phyloP scores from a whole-genome alignment of 2,797 vertebrate genomes.

The Molossus alvarezi region DNA sequence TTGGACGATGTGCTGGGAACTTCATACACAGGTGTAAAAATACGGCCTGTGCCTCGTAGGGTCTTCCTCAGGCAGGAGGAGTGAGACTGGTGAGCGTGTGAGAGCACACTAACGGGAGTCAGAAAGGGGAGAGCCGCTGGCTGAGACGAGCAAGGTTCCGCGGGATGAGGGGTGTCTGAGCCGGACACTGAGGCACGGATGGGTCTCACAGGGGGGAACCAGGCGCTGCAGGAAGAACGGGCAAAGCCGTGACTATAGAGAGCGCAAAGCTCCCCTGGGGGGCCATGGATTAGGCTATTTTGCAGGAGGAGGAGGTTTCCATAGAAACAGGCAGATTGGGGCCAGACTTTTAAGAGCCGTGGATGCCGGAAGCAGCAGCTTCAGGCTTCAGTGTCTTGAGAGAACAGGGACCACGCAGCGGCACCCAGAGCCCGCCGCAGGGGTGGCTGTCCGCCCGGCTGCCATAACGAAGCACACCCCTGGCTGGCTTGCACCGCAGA shows the following conservation, averaged over 20 bases:
- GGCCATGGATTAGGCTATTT: background rate
- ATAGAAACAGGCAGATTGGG: background rate
- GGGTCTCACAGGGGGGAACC: too few species aligned
- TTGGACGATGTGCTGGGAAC: background rate
- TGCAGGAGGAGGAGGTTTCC: background rate
- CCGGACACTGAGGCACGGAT: background rate
- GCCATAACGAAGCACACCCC: background rate
- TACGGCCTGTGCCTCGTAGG: background rate
- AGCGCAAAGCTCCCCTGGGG: background rate
- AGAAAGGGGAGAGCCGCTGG: background rate
- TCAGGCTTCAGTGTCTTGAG: background rate
- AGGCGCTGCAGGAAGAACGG: background rate
- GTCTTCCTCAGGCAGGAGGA: constrained; percentile 31
- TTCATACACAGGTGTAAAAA: background rate
- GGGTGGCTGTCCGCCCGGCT: background rate
- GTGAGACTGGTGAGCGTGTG: constrained; percentile 1
- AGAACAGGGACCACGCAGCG: background rate
- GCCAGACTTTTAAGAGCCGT: background rate
- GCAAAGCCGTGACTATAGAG: background rate
- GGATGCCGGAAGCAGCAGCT: background rate
- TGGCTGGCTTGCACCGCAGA: background rate
- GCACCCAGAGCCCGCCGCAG: background rate
- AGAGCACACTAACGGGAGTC: background rate
- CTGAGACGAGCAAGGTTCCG: too few species aligned
- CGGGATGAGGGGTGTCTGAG: background rate